Evolutionary conservation across 2,113 vertebrate species (phyloP).

Genomic region (Gallinago jamesoni): DNA sequence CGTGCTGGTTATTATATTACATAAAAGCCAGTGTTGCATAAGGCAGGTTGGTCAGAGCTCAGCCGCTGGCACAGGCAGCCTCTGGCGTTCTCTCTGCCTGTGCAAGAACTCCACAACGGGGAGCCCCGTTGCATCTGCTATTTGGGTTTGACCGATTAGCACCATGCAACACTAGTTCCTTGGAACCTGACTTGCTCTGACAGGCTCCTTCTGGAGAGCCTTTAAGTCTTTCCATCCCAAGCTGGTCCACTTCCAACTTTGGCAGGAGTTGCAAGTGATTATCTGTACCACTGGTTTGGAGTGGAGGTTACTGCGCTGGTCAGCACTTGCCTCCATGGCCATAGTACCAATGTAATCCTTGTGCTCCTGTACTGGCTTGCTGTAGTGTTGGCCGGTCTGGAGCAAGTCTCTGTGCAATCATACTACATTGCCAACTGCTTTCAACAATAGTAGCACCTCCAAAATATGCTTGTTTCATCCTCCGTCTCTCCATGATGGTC

Average conservation of each 20-base stretch:
- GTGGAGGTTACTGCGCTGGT: neutral
- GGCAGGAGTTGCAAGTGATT: neutral
- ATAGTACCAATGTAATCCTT: neutral
- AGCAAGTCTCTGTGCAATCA: neutral
- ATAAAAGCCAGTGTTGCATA: neutral
- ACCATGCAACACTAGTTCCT: neutral
- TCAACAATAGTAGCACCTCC: neutral
- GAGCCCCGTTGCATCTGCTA: neutral
- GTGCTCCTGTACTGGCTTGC: neutral
- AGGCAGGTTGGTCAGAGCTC: neutral
- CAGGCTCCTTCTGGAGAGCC: neutral
- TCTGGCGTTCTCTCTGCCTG: neutral
- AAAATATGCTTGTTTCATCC: neutral
- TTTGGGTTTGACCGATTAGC: neutral
- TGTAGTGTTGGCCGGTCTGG: neutral
- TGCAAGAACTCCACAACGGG: neutral
- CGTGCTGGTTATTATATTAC: neutral
- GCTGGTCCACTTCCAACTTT: neutral
- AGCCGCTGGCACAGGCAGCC: neutral
- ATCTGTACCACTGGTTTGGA: neutral
- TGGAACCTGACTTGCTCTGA: neutral
- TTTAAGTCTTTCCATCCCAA: neutral
- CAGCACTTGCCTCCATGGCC: neutral
- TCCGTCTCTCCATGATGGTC: neutral
- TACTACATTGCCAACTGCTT: accelerated